These are phyloP conservation scores for Nibea coibor DNA, from an alignment of 2,113 vertebrate species.

Conservation along the genomic window DNA sequence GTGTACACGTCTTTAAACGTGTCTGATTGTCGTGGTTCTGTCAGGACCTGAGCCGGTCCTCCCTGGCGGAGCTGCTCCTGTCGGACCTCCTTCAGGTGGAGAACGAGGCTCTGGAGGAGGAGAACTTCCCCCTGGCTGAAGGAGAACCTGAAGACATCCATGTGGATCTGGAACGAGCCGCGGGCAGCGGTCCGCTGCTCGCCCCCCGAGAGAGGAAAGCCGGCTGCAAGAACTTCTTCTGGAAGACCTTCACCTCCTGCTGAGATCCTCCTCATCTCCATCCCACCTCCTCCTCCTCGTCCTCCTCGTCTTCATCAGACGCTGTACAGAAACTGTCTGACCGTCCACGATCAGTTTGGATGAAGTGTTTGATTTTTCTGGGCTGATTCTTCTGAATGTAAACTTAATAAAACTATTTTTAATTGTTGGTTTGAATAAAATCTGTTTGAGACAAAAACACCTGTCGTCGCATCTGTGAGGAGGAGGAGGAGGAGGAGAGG, in stretches of 20 bases:
- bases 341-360: slow-evolving; percentile 12
- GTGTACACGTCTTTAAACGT: too few relatives aligned
- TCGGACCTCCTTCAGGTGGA: slow-evolving; percentile 93
- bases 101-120: slow-evolving; percentile 94
- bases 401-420: slow-evolving; percentile 69
- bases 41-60: slow-evolving; percentile 91
- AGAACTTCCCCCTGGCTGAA: slow-evolving; percentile 82
- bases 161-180: slow-evolving; percentile 88
- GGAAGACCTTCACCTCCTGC: slow-evolving; percentile 99
- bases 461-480: background rate
- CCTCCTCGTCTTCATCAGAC: slow-evolving; percentile 7
- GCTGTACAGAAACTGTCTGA: slow-evolving; percentile 41
- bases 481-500: background rate
- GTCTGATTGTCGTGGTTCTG: too few relatives aligned
- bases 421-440: slow-evolving; percentile 75
- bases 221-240: slow-evolving; percentile 99
- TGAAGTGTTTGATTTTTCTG: slow-evolving; percentile 46
- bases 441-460: slow-evolving; percentile 67
- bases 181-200: slow-evolving; percentile 83
- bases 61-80: slow-evolving; percentile 90
- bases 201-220: slow-evolving; percentile 96
- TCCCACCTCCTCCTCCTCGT: slow-evolving; percentile 4
- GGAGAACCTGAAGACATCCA: slow-evolving; percentile 89
- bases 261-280: slow-evolving; percentile 77
- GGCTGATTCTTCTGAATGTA: slow-evolving; percentile 65